Evolutionary conservation across 2,888 invertebrate genomes (phyloP).

Genomic region (Eupithecia dodoneata): DNA sequence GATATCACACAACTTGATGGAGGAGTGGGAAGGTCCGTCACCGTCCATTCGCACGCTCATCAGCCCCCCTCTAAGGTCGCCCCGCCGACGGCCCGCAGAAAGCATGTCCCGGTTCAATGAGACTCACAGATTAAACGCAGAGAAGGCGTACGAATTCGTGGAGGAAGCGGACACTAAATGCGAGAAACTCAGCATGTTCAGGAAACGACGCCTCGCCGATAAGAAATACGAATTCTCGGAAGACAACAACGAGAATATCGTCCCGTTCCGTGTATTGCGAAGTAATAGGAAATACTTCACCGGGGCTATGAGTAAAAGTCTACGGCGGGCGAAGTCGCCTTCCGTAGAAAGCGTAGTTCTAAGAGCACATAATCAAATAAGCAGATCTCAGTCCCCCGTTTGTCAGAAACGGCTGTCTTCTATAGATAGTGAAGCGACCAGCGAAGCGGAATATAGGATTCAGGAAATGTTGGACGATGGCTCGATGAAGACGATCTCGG

Average conservation of each 20-base stretch:
- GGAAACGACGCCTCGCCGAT: conserved; percentile 93
- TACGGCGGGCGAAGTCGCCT: conserved; percentile 73
- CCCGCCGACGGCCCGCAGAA: conserved; percentile 76
- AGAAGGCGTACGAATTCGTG: conserved; percentile 93
- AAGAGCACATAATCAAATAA: conserved; percentile 78
- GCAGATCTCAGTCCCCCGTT: conserved; percentile 65
- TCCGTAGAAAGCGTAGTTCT: conserved; percentile 75
- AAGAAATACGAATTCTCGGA: conserved; percentile 97
- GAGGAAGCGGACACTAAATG: conserved; percentile 92
- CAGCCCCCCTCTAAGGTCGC: conserved; percentile 77
- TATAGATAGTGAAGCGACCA: conserved; percentile 71
- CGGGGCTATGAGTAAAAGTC: conserved; percentile 67
- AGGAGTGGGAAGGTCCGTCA: conserved; percentile 82
- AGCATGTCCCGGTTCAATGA: conserved; percentile 82
- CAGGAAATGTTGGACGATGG: conserved; percentile 82
- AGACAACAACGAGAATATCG: conserved; percentile 87
- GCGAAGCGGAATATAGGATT: conserved; percentile 79
- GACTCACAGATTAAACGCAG: conserved; percentile 84
- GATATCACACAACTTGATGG: conserved; percentile 76
- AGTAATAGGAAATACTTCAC: conserved; percentile 82
- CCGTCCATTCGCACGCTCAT: conserved; percentile 79
- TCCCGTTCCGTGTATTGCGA: conserved; percentile 86
- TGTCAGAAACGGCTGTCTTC: conserved; percentile 63
- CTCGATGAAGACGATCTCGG: conserved; percentile 77
- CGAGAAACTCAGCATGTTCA: conserved; percentile 93